phyloP scores from a whole-genome alignment of 2,888 invertebrate genomes.

The Cephonodes hylas region DNA sequence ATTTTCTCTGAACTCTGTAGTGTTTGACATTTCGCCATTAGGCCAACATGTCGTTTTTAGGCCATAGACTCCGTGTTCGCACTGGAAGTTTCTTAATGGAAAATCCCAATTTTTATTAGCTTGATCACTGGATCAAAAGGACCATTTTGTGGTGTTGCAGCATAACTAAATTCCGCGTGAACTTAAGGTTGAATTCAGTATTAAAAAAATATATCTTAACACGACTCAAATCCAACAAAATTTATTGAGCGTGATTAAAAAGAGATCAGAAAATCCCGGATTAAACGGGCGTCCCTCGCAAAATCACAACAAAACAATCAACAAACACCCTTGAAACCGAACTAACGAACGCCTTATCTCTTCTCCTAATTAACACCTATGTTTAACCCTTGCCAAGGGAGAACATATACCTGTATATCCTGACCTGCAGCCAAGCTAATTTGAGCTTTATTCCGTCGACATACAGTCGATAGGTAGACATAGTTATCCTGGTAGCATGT shows the following conservation, averaged over 20 bases:
- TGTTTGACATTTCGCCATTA: no score
- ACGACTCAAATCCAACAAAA: background rate
- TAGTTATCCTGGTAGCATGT: background rate
- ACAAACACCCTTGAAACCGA: conserved; percentile 24
- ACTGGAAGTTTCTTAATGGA: no score
- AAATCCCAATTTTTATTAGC: no score
- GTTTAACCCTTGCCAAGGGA: conserved; percentile 27
- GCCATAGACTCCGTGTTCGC: no score
- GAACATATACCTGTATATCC: background rate
- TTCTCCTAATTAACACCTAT: conserved; percentile 45
- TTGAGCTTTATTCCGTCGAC: conserved; percentile 10
- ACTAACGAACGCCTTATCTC: conserved; percentile 44
- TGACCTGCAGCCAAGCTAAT: conserved; percentile 2
- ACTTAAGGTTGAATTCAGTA: no score
- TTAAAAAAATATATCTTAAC: no score
- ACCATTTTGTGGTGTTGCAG: no score
- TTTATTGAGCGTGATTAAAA: background rate
- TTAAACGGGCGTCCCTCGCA: conserved; percentile 5
- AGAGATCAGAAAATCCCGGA: background rate
- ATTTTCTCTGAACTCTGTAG: no score
- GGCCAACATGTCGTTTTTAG: no score
- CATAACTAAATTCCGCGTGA: no score
- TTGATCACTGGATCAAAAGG: no score
- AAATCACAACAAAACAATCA: conserved; percentile 11
- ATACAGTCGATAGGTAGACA: background rate